A percentile compares a stretch with the other conserved stretches of the same genome.
phyloP scores from a whole-genome alignment of 2,888 invertebrate genomes.

The Agrotis ipsilon region DNA sequence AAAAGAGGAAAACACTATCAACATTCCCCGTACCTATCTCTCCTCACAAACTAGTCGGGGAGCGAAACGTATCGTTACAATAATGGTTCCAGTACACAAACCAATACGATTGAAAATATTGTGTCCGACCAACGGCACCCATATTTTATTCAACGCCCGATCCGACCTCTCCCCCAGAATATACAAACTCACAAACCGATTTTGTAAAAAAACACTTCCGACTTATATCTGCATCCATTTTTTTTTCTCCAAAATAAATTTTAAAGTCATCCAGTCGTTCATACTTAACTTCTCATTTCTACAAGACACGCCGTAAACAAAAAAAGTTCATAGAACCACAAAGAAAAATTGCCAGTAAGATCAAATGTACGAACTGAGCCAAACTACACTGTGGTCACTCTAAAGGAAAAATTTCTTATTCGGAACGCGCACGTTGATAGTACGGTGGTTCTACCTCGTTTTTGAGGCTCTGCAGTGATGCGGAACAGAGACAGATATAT shows the following conservation, averaged over 20 bases:
- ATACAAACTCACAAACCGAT: constrained; percentile 57
- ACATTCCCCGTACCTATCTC: constrained; percentile 39
- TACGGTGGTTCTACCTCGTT: constrained; percentile 88
- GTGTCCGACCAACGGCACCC: constrained; percentile 62
- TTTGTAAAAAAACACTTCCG: constrained; percentile 46
- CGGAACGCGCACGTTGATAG: constrained; percentile 85
- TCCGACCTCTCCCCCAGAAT: constrained; percentile 63
- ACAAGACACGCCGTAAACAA: constrained; percentile 62
- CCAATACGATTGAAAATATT: constrained; percentile 73
- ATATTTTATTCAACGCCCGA: constrained; percentile 76
- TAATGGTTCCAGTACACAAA: constrained; percentile 65
- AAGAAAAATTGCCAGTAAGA: constrained; percentile 67
- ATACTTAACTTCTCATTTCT: constrained; percentile 62
- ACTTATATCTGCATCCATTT: constrained; percentile 52
- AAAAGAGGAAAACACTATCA: constrained; percentile 17
- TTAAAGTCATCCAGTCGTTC: constrained; percentile 63
- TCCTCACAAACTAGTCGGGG: constrained; percentile 44
- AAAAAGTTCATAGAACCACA: constrained; percentile 43
- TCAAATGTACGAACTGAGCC: constrained; percentile 62
- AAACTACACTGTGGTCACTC: constrained; percentile 78
- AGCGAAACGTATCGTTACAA: constrained; percentile 63
- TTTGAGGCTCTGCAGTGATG: constrained; percentile 91
- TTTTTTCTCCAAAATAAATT: constrained; percentile 67
- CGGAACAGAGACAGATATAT: constrained; percentile 77
- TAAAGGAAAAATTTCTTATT: constrained; percentile 85